Evolutionary conservation across 2,113 vertebrate genomes (phyloP), one percentile per base, ranked within the genome.

Genomic region (Melanotaenia duboulayi): DNA sequence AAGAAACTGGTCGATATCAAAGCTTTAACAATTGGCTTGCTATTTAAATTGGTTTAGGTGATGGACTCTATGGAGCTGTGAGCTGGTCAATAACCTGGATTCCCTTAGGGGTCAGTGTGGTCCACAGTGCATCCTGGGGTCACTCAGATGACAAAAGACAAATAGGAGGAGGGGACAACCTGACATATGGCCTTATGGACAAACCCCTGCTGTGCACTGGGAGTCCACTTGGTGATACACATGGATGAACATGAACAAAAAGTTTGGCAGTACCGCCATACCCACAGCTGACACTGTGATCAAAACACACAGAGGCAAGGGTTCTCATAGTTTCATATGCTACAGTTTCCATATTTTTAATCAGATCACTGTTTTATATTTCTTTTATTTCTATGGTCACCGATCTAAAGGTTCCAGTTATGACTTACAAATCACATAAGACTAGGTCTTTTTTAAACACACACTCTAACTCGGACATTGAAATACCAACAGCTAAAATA

Each of bases 141-240:
- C 89, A 91, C 55, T 63, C 73, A 16, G 76, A 89, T 87, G 85
- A 92, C 87, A 90, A 90, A 88, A 87, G 86, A 70, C 61, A 24
- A 67, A 60, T 8, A 49, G 85, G 79, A 87, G 83, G 82, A 76
- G 84, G 86, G 69, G 80, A 63, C 35, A 54, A 25, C 72, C 51
- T 77, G 87, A 86, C 92, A 93, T 92, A 92, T 93, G 92, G 91
- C 78, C 80, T 23, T 4, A 77, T 74, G 86, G 79, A 84, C 71
- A 66, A 86, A 89, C 79, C 75, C 83, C 88, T 69, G 83, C 84
- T 87, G 87, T 24, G 84, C 64, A 60, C 65, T 24, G 76, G 23
- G 77, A 83, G 50, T 82, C 75, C 35, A 56, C 74, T 82, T 7
- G 37, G 75, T 81, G 77, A 83, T 88, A 74, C 86, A 79, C 85